phyloP scores from a whole-genome alignment of 2,888 invertebrate genomes.

The Athetis lepigone region DNA sequence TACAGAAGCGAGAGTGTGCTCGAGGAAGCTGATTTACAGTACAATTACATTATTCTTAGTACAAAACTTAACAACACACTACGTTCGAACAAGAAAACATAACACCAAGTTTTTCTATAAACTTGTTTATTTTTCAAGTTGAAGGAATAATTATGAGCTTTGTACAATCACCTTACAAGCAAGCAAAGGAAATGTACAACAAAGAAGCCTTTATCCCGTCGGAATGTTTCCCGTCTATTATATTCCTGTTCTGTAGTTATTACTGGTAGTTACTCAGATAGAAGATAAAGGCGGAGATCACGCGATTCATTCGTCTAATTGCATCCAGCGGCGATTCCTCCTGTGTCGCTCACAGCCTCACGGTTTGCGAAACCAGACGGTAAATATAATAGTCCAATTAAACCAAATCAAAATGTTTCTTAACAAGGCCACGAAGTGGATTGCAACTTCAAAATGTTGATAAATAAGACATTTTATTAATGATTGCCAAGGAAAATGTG shows the following conservation, averaged over 20 bases:
- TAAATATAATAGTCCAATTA: constrained; percentile 60
- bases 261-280: constrained; percentile 75
- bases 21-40: constrained; percentile 46
- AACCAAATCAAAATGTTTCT: constrained; percentile 49
- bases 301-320: constrained; percentile 85
- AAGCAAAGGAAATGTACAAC: constrained; percentile 70
- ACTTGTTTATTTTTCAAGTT: constrained; percentile 42
- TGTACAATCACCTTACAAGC: constrained; percentile 48
- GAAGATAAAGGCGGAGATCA: constrained; percentile 80
- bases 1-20: constrained; percentile 61
- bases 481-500: background rate
- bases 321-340: constrained; percentile 72
- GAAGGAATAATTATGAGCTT: constrained; percentile 43
- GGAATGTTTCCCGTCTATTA: constrained; percentile 70
- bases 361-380: constrained; percentile 54
- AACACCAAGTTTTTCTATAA: background rate
- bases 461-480: constrained; percentile 3
- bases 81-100: background rate
- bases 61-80: constrained; percentile 10
- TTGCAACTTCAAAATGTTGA: constrained; percentile 34
- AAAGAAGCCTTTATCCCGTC: constrained; percentile 72
- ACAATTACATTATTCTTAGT: constrained; percentile 52
- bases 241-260: constrained; percentile 76
- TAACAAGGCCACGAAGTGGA: constrained; percentile 25
- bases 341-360: constrained; percentile 40